Evolutionary conservation across 2,888 invertebrate species (phyloP).

Genomic region (Zhuqinia jingwanae): DNA sequence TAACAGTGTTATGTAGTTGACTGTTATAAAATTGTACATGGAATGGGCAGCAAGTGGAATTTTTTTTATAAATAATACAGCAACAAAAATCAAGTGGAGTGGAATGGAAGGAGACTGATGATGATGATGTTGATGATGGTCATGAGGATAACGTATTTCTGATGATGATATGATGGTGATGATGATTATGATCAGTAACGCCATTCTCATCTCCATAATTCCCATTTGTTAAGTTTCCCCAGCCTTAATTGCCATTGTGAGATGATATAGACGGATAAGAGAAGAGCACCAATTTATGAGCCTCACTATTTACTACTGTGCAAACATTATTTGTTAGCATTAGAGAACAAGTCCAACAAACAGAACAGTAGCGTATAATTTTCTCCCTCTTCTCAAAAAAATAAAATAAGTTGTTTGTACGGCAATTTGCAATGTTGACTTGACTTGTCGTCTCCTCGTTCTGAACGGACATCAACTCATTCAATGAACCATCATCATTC

Average conservation of each 20-base stretch:
- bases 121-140: constrained; percentile 60
- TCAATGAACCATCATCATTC: constrained; percentile 61
- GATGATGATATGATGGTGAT: constrained; percentile 62
- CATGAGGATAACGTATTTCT: constrained; percentile 68
- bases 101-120: no score
- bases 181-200: constrained; percentile 67
- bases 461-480: no score
- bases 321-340: constrained; percentile 67
- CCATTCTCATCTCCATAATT: constrained; percentile 67
- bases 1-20: no score
- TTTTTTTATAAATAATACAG: no score
- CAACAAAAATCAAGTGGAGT: no score
- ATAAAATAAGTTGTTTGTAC: not conserved
- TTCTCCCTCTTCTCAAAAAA: no score
- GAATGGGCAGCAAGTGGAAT: no score
- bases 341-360: no score
- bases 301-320: constrained; percentile 59
- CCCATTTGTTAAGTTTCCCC: constrained; percentile 50
- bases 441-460: no score
- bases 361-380: constrained; percentile 55
- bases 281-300: constrained; percentile 50
- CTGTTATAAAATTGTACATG: no score
- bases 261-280: no score
- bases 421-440: constrained; percentile 51
- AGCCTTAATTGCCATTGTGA: no score